phyloP scores from a whole-genome alignment of 2,113 vertebrate species.

The Rhynchomys soricoides region DNA sequence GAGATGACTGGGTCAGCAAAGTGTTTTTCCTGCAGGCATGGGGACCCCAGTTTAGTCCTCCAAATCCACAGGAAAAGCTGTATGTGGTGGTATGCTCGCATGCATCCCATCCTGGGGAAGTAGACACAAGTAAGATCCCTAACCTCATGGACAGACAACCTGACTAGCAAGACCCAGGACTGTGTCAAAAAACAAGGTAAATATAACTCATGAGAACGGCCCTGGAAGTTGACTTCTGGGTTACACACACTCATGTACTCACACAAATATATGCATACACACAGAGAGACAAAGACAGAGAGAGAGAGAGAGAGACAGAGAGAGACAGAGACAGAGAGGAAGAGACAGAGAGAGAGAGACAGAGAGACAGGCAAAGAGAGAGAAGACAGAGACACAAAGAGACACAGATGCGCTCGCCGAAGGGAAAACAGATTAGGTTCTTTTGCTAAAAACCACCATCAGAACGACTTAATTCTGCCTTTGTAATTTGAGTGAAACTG shows the following conservation, averaged over 20 bases:
- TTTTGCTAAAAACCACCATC: not conserved
- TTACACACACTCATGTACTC: not conserved
- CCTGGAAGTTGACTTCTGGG: too few relatives aligned
- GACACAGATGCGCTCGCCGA: not conserved
- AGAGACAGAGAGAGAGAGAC: not conserved
- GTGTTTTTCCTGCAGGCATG: accelerated
- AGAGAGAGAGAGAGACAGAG: not conserved
- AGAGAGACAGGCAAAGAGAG: not conserved
- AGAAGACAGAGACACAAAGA: not conserved
- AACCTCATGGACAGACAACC: too few relatives aligned
- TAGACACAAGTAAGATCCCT: not conserved
- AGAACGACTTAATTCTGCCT: not conserved
- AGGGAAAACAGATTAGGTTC: slow-evolving; percentile 27
- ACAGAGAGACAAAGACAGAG: not conserved
- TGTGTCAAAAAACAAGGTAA: not conserved
- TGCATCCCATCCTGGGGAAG: too few relatives aligned
- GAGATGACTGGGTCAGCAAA: too few relatives aligned
- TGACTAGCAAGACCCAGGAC: not conserved
- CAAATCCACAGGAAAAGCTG: not conserved
- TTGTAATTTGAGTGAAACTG: not conserved
- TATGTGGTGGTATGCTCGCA: too few relatives aligned
- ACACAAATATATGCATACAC: not conserved
- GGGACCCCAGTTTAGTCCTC: not conserved
- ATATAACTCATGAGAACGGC: not conserved
- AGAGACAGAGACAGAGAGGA: not conserved